Evolutionary conservation across 1,140 invertebrate genomes (phyloP).

Genomic region (Meloidogyne hapla): DNA sequence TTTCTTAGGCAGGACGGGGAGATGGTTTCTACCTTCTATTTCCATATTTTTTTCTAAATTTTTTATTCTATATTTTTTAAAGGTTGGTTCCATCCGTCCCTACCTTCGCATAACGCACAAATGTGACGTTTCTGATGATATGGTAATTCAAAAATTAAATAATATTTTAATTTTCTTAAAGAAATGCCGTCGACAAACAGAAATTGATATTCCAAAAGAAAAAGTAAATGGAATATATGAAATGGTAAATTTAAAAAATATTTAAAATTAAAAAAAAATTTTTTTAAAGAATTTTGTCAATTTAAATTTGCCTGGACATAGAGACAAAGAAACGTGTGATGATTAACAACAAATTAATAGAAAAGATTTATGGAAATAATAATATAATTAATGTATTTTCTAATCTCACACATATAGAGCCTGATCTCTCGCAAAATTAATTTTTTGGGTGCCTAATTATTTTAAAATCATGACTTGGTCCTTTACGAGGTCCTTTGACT

Average conservation of each 20-base stretch:
- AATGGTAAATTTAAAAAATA: background rate
- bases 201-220: conserved; percentile 54
- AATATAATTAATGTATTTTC: no score
- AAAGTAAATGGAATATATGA: conserved; percentile 39
- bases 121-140: conserved; percentile 46
- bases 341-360: background rate
- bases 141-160: conserved; percentile 29
- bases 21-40: no score
- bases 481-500: no score
- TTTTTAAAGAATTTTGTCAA: conserved; percentile 58
- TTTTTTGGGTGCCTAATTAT: no score
- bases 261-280: background rate
- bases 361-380: background rate
- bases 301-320: conserved; percentile 51
- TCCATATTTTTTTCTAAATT: background rate
- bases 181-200: conserved; percentile 50
- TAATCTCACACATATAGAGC: no score
- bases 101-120: conserved; percentile 54
- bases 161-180: conserved; percentile 21
- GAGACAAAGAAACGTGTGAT: conserved; percentile 50
- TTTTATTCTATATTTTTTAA: no score
- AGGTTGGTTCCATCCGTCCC: conserved; percentile 45
- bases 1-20: no score
- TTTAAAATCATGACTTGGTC: no score
- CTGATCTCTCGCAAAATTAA: no score